These are phyloP conservation scores for Ceratoteleas bidentatus DNA, from an alignment of 1,140 invertebrate genomes.

Conservation along the genomic window DNA sequence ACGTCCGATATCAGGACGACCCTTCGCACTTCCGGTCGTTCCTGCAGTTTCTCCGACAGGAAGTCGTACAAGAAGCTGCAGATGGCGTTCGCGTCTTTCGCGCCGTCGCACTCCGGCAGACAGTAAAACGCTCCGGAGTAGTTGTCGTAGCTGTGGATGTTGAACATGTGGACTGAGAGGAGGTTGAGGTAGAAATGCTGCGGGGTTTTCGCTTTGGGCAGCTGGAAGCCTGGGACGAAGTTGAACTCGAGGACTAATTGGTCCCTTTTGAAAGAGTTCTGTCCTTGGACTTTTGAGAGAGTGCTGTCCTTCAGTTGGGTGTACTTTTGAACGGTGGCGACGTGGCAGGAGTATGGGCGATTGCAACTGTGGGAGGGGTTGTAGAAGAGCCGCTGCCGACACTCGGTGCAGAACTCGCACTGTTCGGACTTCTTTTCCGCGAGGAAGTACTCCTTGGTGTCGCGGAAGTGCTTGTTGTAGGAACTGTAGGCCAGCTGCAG, in stretches of 20 bases:
- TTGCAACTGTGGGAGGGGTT: neutral
- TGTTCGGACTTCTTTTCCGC: neutral
- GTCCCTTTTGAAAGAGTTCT: neutral
- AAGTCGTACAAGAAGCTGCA: constrained; percentile 35
- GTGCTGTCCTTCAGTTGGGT: neutral
- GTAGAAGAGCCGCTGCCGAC: neutral
- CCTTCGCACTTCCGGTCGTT: neutral
- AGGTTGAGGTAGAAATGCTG: constrained; percentile 30
- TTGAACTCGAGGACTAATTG: constrained; percentile 23
- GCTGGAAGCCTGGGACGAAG: constrained; percentile 24
- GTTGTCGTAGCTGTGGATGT: constrained; percentile 15
- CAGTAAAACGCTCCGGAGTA: constrained; percentile 25
- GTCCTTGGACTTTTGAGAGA: no score
- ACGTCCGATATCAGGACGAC: constrained; percentile 41
- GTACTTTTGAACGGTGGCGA: neutral
- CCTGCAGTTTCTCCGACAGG: constrained; percentile 15
- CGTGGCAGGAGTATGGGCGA: neutral
- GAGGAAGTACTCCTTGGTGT: constrained; percentile 1
- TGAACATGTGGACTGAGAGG: constrained; percentile 44
- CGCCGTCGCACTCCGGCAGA: constrained; percentile 24
- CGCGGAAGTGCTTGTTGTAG: constrained; percentile 10
- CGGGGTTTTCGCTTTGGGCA: constrained; percentile 24
- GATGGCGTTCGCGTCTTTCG: constrained; percentile 17
- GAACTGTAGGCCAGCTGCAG: constrained; percentile 11
- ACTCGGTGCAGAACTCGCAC: constrained; percentile 2